Conservation (phyloP, 2,888 invertebrate species). For the Pyrocoelia pectoralis region DNA sequence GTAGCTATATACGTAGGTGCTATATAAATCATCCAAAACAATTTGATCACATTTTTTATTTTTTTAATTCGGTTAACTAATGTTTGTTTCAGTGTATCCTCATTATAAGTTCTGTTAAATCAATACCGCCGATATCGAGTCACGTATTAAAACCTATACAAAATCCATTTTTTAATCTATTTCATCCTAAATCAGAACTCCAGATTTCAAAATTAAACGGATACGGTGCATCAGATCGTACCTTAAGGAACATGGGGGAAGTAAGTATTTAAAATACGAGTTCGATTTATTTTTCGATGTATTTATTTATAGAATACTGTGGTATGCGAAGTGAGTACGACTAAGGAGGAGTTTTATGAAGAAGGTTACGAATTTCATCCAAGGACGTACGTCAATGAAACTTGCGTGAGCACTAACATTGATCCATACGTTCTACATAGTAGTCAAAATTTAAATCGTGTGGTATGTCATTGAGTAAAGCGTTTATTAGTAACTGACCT, state of each 20-base stretch:
- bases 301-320: slow-evolving; percentile 25
- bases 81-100: slow-evolving; percentile 16
- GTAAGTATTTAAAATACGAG: slow-evolving; percentile 9
- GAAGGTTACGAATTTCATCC: slow-evolving; percentile 46
- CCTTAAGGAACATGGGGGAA: not conserved
- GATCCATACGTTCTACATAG: slow-evolving; percentile 22
- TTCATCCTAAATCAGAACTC: not conserved
- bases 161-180: not conserved
- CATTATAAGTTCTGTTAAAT: slow-evolving; percentile 3
- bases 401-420: slow-evolving; percentile 23
- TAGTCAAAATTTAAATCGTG: slow-evolving; percentile 10
- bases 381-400: slow-evolving; percentile 40
- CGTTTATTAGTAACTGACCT: no score
- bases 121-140: not conserved
- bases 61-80: not conserved
- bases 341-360: slow-evolving; percentile 28
- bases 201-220: not conserved
- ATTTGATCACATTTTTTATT: slow-evolving; percentile 14
- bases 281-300: not conserved
- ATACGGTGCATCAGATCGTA: not conserved
- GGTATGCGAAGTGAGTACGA: slow-evolving; percentile 17
- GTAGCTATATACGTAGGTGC: slow-evolving; percentile 42
- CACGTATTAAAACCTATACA: not conserved
- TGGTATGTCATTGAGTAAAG: no score
- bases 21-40: slow-evolving; percentile 23